phyloP scores from a whole-genome alignment of 2,797 vertebrate genomes.

The Oryzias sinensis region DNA sequence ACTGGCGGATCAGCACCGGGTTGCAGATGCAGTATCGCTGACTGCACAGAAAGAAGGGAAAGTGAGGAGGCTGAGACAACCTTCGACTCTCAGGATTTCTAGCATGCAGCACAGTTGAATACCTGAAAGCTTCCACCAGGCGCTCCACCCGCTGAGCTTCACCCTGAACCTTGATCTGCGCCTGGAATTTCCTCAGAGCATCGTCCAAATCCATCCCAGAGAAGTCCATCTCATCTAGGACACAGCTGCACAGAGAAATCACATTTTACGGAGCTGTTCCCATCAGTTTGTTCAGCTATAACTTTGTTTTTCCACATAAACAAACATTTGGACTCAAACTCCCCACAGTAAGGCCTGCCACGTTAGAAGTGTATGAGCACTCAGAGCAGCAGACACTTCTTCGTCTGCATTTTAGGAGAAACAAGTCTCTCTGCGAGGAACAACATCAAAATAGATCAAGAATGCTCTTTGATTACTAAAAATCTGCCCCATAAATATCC shows the following conservation, averaged over 20 bases:
- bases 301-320: no score
- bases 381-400: no score
- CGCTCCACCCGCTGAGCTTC: conserved; percentile 95
- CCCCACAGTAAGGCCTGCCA: no score
- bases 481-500: no score
- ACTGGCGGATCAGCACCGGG: conserved; percentile 91
- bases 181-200: conserved; percentile 91
- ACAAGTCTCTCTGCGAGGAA: background rate
- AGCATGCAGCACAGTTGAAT: conserved; percentile 1
- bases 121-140: conserved; percentile 95
- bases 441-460: background rate
- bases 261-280: background rate
- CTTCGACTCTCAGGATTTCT: no score
- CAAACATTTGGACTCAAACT: no score
- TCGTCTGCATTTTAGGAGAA: no score
- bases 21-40: conserved; percentile 96
- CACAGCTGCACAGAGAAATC: conserved; percentile 75
- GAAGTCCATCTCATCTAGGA: conserved; percentile 96
- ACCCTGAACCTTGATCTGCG: conserved; percentile 94
- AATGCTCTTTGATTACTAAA: background rate
- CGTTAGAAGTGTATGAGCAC: no score
- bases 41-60: conserved; percentile 63
- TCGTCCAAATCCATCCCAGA: conserved; percentile 95
- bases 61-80: background rate
- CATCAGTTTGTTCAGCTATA: no score